phyloP scores from a whole-genome alignment of 2,797 vertebrate species.

The Craterocephalus amniculus region DNA sequence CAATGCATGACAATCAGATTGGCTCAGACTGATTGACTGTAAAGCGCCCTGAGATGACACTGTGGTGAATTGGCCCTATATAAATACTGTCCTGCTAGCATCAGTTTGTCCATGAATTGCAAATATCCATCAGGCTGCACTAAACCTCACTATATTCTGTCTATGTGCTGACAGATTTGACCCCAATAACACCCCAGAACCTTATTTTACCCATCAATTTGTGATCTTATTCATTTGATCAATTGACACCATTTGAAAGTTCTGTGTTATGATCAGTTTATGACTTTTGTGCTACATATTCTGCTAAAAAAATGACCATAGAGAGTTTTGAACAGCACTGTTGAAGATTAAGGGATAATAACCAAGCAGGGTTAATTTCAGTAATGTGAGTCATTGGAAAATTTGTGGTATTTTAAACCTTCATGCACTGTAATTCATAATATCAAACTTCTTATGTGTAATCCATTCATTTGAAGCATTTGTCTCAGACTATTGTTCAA shows the following conservation, averaged over 20 bases:
- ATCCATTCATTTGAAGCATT: slow-evolving; percentile 42
- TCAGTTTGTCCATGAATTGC: neutral
- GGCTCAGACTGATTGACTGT: too few relatives aligned
- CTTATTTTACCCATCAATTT: neutral
- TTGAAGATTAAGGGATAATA: neutral
- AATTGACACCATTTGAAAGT: neutral
- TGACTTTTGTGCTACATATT: neutral
- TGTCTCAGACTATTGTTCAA: slow-evolving; percentile 52
- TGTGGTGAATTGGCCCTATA: too few relatives aligned
- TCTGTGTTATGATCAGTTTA: too few relatives aligned
- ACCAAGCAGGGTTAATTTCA: neutral
- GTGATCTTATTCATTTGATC: neutral
- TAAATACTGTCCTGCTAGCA: too few relatives aligned
- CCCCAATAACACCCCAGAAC: neutral
- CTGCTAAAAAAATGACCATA: neutral
- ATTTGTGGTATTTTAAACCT: neutral
- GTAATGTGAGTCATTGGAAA: slow-evolving; percentile 6
- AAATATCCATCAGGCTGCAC: neutral
- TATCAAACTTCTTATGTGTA: slow-evolving; percentile 12
- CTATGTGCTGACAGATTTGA: neutral
- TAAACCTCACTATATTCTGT: neutral
- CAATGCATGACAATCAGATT: too few relatives aligned
- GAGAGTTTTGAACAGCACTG: slow-evolving; percentile 6
- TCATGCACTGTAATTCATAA: slow-evolving; percentile 4
- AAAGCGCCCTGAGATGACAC: too few relatives aligned